Evolutionary conservation across 2,888 invertebrate species (phyloP).

Genomic region (Epistrophe eligans): DNA sequence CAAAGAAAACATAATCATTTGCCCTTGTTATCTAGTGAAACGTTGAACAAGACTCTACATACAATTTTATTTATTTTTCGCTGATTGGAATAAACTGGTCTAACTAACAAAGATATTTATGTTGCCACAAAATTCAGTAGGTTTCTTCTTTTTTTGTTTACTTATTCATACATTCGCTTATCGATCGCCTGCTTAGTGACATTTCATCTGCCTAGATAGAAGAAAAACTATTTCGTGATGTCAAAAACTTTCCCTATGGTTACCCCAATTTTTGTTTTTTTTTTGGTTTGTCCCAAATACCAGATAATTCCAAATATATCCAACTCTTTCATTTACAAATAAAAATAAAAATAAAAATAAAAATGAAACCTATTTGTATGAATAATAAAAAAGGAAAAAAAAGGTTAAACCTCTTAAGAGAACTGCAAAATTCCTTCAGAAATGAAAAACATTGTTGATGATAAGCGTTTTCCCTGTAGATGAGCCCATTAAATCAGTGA

Average conservation of each 20-base stretch:
- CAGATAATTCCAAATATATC: neutral
- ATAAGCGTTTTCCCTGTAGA: slow-evolving; percentile 58
- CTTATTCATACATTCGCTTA: neutral
- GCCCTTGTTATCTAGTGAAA: too few relatives aligned
- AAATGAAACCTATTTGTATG: neutral
- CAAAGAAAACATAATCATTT: too few relatives aligned
- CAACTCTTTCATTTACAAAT: neutral
- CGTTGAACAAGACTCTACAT: too few relatives aligned
- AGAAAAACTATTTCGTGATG: neutral
- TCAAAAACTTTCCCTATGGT: neutral
- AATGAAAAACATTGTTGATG: slow-evolving; percentile 41
- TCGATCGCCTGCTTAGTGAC: neutral
- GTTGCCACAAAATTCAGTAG: neutral
- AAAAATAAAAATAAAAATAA: neutral
- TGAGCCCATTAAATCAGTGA: slow-evolving; percentile 63
- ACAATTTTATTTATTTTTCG: neutral
- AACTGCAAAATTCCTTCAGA: slow-evolving; percentile 5
- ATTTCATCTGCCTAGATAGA: neutral
- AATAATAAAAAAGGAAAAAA: neutral
- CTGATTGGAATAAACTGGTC: neutral
- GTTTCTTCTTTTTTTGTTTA: neutral
- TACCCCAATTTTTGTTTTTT: neutral
- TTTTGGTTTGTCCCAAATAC: neutral
- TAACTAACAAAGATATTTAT: neutral
- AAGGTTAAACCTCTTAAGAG: slow-evolving; percentile 1